Percentiles rank a stretch among this genome's conserved stretches.
Conservation (phyloP, 2,113 vertebrate species). For the Lycaon pictus region DNA sequence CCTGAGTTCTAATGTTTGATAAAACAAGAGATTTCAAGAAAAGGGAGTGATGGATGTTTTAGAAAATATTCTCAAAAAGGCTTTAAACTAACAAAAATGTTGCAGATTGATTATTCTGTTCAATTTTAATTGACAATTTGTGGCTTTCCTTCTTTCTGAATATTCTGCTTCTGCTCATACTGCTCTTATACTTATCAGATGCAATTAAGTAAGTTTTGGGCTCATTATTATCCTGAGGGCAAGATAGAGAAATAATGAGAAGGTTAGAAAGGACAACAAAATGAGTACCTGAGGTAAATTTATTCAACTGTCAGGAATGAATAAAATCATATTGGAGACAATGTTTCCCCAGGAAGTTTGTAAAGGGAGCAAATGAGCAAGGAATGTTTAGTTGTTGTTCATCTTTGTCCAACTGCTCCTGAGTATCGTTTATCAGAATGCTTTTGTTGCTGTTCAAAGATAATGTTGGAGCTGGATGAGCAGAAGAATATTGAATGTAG, state of each 20-base stretch:
- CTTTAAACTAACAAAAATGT: slow-evolving; percentile 9
- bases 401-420: not conserved
- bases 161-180: not conserved
- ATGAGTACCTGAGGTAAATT: slow-evolving; percentile 47
- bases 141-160: not conserved
- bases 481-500: not conserved
- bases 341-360: not conserved
- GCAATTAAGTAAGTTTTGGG: slow-evolving; percentile 52
- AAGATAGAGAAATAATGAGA: slow-evolving; percentile 70
- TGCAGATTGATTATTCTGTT: slow-evolving; percentile 35
- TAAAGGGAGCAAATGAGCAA: not conserved
- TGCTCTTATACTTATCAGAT: slow-evolving; percentile 25
- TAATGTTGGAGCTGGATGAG: not conserved
- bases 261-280: slow-evolving; percentile 59
- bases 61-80: slow-evolving; percentile 9
- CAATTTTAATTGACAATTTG: not conserved
- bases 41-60: not conserved
- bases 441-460: not conserved
- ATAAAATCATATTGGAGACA: not conserved
- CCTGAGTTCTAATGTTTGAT: not conserved
- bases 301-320: slow-evolving; percentile 56
- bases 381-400: not conserved
- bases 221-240: slow-evolving; percentile 55
- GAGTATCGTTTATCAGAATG: not conserved
- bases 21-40: not conserved